Evolutionary conservation across 2,888 invertebrate species (phyloP).

Genomic region (Nemoura dubitans): DNA sequence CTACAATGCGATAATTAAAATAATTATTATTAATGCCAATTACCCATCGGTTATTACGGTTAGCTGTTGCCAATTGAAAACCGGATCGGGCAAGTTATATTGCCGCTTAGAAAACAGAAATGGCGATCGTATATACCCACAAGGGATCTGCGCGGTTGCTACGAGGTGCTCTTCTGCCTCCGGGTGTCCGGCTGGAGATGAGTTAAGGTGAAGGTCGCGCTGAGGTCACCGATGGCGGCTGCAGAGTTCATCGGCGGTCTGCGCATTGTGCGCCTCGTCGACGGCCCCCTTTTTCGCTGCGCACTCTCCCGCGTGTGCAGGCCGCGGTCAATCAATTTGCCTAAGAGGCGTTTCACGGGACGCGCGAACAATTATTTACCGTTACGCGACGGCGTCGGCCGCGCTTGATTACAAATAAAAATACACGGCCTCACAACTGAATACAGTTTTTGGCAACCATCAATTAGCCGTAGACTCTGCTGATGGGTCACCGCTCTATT

Average conservation of each 20-base stretch:
- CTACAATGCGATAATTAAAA: neutral
- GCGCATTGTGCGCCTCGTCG: neutral
- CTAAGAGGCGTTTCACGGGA: neutral
- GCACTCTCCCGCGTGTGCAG: no score
- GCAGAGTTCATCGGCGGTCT: neutral
- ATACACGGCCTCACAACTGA: neutral
- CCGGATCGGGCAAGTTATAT: neutral
- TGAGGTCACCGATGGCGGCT: neutral
- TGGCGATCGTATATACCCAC: neutral
- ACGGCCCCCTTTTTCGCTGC: neutral
- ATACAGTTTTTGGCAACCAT: neutral
- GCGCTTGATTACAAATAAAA: neutral
- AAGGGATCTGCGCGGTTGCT: neutral
- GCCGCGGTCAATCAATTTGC: slow-evolving; percentile 12
- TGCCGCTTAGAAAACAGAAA: neutral
- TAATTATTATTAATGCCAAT: neutral
- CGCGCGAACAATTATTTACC: neutral
- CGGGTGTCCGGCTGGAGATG: neutral
- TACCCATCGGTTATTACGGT: slow-evolving; percentile 12
- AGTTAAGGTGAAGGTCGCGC: slow-evolving; percentile 17
- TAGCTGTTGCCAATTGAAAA: slow-evolving; percentile 24
- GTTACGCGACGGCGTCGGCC: neutral
- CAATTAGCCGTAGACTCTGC: neutral
- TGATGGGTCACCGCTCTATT: no score
- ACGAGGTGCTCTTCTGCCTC: neutral